Evolutionary conservation across 1,140 invertebrate species (phyloP), one percentile per base, ranked within the genome.

Genomic region (Grapholita molesta): DNA sequence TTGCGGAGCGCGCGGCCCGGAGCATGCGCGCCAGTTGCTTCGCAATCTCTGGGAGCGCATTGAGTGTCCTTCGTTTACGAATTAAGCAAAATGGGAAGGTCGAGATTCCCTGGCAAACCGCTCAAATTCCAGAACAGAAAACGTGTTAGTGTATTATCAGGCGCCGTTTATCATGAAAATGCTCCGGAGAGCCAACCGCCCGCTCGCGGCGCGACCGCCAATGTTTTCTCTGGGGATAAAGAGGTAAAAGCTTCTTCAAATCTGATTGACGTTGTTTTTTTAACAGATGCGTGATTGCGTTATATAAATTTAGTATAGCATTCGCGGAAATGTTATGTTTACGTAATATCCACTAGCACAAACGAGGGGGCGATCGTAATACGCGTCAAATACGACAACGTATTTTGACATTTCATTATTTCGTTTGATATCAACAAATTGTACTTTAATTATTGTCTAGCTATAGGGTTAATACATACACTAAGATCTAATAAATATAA

Each of bases 61-160:
- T 91, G 80, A 91, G 80, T 92, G 84, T 85, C 84, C 85, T 87
- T 87, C 83, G 85, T 87, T 90, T 90, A 88, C 84, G 86, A 88
- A 82, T 80, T 85, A 77, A 91, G 88, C 89, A 92, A 92, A 89
- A 92, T 92, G 91, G 91, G 91, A 89, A 91, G 91, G 87, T 92
- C 95, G 89, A 96, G 96, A 94, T 96, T 96, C 94, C 96, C 96
- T 85, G 96, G 96, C 76, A 96, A 96, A 94, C 96, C 96, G 88
- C 94, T 95, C 75, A 96, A 96, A 93, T 95, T 95, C 92, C 95
- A 95, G 85, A 96, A 96, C 92, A 95, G 95, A 93, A 96, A 95
- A 89, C 94, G 95, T 92, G 94, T 96, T 86, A 96, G 95, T 93
- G 95, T 96, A 88, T 93, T 96, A 84, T 91, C 89, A 73, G 89